Conservation (phyloP, 1,140 invertebrate species). For the Cherax destructor region DNA sequence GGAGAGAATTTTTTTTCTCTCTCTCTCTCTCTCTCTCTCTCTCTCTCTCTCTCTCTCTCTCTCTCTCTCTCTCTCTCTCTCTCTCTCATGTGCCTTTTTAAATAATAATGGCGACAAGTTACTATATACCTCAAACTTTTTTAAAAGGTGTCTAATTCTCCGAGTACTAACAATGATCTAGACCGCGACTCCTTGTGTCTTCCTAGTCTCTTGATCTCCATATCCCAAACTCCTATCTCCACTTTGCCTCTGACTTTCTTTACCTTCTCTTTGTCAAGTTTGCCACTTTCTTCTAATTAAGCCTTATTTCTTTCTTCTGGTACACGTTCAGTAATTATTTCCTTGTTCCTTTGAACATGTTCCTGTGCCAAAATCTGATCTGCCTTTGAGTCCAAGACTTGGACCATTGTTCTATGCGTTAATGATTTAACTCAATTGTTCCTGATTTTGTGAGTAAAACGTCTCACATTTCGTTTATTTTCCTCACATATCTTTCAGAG, state of each 20-base stretch:
- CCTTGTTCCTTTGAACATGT: no score
- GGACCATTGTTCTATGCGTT: no score
- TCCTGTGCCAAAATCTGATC: no score
- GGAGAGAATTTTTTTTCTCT: not conserved
- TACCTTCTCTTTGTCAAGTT: not conserved
- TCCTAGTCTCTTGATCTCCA: not conserved
- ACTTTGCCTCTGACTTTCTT: not conserved
- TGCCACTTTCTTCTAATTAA: not conserved
- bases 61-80: not conserved
- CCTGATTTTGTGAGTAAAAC: no score
- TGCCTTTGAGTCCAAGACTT: no score
- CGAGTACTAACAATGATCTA: not conserved
- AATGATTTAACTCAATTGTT: no score
- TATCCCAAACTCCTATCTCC: not conserved
- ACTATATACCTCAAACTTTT: not conserved
- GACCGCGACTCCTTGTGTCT: not conserved
- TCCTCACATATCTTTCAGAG: no score
- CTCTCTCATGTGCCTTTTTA: not conserved
- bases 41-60: not conserved
- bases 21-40: not conserved
- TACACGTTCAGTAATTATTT: no score
- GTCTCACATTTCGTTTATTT: no score
- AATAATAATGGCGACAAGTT: not conserved
- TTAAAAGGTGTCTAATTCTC: not conserved
- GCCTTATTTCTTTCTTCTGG: no score